Conservation (phyloP, 2,797 vertebrate species). For the Mallotus villosus region DNA sequence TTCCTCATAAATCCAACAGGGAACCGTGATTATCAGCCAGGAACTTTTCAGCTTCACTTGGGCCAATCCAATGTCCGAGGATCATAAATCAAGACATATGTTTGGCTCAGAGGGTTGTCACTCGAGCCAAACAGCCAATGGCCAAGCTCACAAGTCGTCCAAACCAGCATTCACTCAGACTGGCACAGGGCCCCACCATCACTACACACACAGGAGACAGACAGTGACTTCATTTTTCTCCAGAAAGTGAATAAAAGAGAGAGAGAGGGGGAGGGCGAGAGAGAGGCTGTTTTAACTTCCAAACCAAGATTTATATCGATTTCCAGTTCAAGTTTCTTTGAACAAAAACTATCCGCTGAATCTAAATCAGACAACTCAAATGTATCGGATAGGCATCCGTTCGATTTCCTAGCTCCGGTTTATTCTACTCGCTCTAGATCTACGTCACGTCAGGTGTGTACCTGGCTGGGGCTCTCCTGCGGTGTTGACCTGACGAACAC, state of each 20-base stretch:
- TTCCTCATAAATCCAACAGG: not conserved
- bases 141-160: slow-evolving; percentile 18
- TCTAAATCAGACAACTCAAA: too few species aligned
- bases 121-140: not conserved
- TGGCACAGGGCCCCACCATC: not conserved
- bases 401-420: too few species aligned
- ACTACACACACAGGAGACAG: slow-evolving; percentile 15
- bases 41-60: not conserved
- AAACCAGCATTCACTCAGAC: slow-evolving; percentile 18
- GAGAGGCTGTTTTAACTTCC: too few species aligned
- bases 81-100: not conserved
- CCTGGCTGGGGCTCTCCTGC: slow-evolving; percentile 79
- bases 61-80: not conserved
- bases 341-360: too few species aligned
- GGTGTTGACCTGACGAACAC: slow-evolving; percentile 88
- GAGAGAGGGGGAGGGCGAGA: not conserved
- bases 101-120: not conserved
- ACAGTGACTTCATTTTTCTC: slow-evolving; percentile 16
- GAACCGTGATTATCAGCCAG: not conserved
- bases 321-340: too few species aligned
- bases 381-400: too few species aligned
- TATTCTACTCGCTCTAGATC: not conserved
- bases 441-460: slow-evolving; percentile 50
- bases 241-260: not conserved
- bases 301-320: too few species aligned